phyloP scores from a whole-genome alignment of 2,113 vertebrate species.

The Ancistrus triradiatus region DNA sequence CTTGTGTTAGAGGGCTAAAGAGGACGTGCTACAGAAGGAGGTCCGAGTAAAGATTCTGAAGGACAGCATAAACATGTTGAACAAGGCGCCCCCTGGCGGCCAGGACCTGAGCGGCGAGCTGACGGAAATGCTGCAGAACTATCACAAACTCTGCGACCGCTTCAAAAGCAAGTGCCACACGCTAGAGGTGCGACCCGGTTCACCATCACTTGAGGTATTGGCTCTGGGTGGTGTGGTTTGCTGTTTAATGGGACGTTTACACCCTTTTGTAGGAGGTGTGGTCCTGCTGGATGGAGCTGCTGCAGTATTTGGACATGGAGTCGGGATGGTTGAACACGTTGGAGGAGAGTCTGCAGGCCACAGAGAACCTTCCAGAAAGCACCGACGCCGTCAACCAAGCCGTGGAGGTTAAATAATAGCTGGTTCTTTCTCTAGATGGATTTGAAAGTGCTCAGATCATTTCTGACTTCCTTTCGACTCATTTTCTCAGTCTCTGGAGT shows the following conservation, averaged over 20 bases:
- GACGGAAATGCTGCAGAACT: constrained; percentile 82
- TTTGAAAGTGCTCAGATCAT: background rate
- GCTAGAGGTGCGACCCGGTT: constrained; percentile 78
- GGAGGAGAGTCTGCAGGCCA: constrained; percentile 77
- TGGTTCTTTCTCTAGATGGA: background rate
- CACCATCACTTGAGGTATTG: background rate
- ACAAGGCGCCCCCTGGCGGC: constrained; percentile 73
- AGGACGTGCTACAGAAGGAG: constrained; percentile 97
- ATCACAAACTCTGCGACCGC: constrained; percentile 89
- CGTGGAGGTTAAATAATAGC: constrained; percentile 78
- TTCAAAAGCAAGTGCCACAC: constrained; percentile 95
- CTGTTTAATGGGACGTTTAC: too few relatives aligned
- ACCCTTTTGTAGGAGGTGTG: constrained; percentile 95
- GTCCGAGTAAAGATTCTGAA: constrained; percentile 97
- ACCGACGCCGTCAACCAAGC: constrained; percentile 73
- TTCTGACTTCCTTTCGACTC: background rate
- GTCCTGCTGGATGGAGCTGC: constrained; percentile 97
- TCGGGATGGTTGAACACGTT: constrained; percentile 82
- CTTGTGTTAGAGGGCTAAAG: constrained; percentile 82
- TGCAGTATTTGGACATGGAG: constrained; percentile 92
- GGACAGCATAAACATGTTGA: constrained; percentile 86
- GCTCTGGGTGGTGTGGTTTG: too few relatives aligned
- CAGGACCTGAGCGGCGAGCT: constrained; percentile 80
- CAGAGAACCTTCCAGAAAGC: constrained; percentile 77
- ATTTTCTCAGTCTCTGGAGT: constrained; percentile 80